Evolutionary conservation across 1,140 invertebrate genomes (phyloP), one percentile per base, ranked within the genome.

Genomic region (Caenorhabditis remanei): DNA sequence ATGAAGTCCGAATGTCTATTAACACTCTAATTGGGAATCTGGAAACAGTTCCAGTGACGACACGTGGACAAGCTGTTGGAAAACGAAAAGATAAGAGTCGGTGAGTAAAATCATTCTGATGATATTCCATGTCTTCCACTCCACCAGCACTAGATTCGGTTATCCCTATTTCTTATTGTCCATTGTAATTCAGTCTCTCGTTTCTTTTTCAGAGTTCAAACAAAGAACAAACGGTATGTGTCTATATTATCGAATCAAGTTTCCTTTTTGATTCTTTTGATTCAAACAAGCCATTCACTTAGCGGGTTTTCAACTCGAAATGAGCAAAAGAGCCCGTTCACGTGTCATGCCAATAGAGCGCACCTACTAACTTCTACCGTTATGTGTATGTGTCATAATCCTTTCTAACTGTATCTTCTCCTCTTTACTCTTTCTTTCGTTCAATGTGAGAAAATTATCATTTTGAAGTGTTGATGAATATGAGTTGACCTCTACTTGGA

Each of bases 11-110:
- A 93, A 96, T 97, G 88, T 97, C 97, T 88, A 99, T 99, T 93
- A 99, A 98, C 94, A 94, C 97, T 87, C 94, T 99, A 90, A 99
- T 99, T 96, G 96, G 96, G 83, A 99, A 99, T 95, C 94, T 99
- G 92, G 98, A 99, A 94, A 98, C 97, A 86, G 95, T 99, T 87
- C 98, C 98, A 53, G 98, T 99, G 83, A 98, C 97, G 8, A 99
- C 99, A 94, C 79, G 91, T n/a, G 91, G 91, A 32, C 96, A 92
- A 96, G 96, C 89, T 53, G 84, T 87, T 4, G 85, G 90, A 84
- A 91, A 91, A 79, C 96, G 97, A 92, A 97, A 99, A 93, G 96
- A 96, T 91, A 98, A 98, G 95, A 98, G 98, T 93, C 96, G 97
- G 90, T 95, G 40, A 75, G 82, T 87, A 98, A 90, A 97, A 94